Conservation (phyloP, 2,888 invertebrate species). For the Eudasyphora cyanicolor region DNA sequence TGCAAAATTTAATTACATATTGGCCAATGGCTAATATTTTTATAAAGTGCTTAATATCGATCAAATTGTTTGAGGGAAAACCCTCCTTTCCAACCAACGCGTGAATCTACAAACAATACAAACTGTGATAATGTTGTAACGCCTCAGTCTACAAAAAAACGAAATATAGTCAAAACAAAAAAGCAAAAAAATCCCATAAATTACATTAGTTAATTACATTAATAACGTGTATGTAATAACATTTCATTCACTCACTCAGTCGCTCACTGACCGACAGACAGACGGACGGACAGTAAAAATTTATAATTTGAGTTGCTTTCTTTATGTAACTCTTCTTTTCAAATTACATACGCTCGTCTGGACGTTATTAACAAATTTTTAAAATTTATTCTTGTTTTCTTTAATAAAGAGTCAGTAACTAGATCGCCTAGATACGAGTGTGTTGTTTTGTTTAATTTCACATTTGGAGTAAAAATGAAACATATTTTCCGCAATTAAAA, state of each 20-base stretch:
- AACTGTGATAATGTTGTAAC: not conserved
- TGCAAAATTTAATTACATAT: not conserved
- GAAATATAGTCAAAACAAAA: too few relatives aligned
- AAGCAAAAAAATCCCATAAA: constrained; percentile 14
- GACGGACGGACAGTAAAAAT: constrained; percentile 15
- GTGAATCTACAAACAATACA: not conserved
- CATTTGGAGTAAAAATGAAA: not conserved
- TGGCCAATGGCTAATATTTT: not conserved
- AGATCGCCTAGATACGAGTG: too few relatives aligned
- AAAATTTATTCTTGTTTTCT: not conserved
- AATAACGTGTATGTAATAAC: constrained; percentile 28
- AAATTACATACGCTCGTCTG: not conserved
- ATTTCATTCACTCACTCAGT: constrained; percentile 1
- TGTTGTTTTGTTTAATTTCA: not conserved
- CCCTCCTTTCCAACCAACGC: not conserved
- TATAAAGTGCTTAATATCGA: not conserved
- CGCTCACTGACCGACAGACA: not conserved
- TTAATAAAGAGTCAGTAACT: too few relatives aligned
- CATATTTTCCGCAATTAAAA: constrained; percentile 58
- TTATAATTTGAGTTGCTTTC: constrained; percentile 19
- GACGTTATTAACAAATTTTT: not conserved
- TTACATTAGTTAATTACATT: constrained; percentile 5
- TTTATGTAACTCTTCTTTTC: constrained; percentile 16
- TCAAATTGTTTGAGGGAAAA: not conserved
- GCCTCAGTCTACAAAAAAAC: not conserved